Evolutionary conservation across 2,797 vertebrate genomes (phyloP), one percentile per base, ranked within the genome.

Genomic region (Tokudaia tokunoshimensis): DNA sequence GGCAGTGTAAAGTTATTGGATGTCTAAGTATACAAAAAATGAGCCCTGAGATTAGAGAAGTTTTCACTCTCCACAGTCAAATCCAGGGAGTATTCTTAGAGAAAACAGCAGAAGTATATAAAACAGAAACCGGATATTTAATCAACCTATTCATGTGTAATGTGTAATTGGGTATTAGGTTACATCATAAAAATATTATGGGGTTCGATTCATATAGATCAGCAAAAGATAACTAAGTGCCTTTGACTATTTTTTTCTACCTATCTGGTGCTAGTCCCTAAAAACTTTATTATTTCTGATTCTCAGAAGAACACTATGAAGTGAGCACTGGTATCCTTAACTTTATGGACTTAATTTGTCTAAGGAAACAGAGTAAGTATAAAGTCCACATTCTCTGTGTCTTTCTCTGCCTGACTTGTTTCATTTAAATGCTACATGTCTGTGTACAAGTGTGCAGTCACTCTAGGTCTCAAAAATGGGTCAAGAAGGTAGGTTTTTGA

Each of bases 211-310:
- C 86, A 74, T 22, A 19, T 0, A 47, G 67, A 41, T 84, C 65
- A 55, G 20, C 31, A 34, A 72, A 74, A 97, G 63, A 72, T 52
- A 76, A 47, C 50, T 75, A 78, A 89, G 72, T 10, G 57, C 19
- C 31, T 61, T 57, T 15, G 34, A 20, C 17, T 37, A 81, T 72
- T 79, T 57, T 76, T 50, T 80, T 63, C 78, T 55, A 67, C 11
- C 24, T 63, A 83, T 59, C n/a, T 72, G 86, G 10, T 55, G 47
- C 47, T 31, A 14, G 41, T 67, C 78, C 57, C 78, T 72, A 85
- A 75, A 87, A 67, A 90, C 44, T 26, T 31, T 24, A 59, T 29
- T 52, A 80, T 96, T 96, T 95, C 80, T 76, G 52, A 76, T 44
- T 89, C 89, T 96, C 44, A 57, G 59, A 84, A 94, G 84, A 93